phyloP scores from a whole-genome alignment of 2,113 vertebrate genomes.

The Anarhynchus alexandrinus region DNA sequence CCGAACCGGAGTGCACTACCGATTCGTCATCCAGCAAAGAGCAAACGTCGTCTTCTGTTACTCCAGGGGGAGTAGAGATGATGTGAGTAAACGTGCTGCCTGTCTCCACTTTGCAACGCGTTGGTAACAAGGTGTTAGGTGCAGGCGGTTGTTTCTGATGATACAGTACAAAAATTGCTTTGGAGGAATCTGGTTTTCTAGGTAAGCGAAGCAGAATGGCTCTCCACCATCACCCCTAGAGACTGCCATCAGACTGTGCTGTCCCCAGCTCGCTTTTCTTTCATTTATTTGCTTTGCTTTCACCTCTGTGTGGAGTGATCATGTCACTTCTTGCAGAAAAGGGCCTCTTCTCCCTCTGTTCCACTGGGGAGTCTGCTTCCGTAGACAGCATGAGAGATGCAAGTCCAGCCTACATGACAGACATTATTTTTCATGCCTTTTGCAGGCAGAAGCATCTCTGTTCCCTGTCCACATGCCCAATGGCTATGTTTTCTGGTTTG shows the following conservation, averaged over 20 bases:
- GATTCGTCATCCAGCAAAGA: slow-evolving; percentile 87
- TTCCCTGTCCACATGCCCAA: background rate
- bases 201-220: background rate
- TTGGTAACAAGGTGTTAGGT: background rate
- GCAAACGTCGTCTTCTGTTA: slow-evolving; percentile 71
- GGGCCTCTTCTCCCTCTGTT: background rate
- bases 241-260: background rate
- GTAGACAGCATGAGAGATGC: background rate
- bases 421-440: background rate
- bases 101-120: background rate
- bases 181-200: background rate
- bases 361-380: background rate
- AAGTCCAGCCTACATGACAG: background rate
- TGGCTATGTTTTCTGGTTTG: background rate
- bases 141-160: background rate
- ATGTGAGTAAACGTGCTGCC: slow-evolving; percentile 71
- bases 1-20: slow-evolving; percentile 77
- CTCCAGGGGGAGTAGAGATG: slow-evolving; percentile 71
- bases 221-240: background rate
- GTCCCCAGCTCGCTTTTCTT: background rate
- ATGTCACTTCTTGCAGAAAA: background rate
- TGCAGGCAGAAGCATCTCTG: background rate
- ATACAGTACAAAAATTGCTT: background rate
- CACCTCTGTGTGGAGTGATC: background rate
- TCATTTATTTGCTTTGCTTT: background rate